Percentiles rank a stretch among this genome's conserved stretches.
Evolutionary conservation across 2,797 vertebrate genomes (phyloP).

Genomic region (Coracias cyanogaster): DNA sequence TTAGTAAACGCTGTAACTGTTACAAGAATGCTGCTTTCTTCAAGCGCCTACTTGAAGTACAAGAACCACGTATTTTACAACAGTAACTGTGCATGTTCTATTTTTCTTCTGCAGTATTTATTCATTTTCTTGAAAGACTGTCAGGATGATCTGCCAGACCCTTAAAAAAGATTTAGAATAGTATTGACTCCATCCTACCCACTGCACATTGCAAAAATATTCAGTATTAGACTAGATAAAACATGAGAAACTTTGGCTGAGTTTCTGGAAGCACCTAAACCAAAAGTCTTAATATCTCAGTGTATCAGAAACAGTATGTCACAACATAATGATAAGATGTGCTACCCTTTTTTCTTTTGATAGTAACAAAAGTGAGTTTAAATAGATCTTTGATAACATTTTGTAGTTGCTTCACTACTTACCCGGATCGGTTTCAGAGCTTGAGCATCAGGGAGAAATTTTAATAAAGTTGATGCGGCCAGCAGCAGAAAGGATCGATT

Average conservation of each 20-base stretch:
- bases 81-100: background rate
- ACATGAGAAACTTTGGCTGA: background rate
- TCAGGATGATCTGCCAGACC: background rate
- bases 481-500: slow-evolving; percentile 96
- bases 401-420: slow-evolving; percentile 34
- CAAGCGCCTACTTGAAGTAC: background rate
- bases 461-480: slow-evolving; percentile 94
- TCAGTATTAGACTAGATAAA: background rate
- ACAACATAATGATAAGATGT: background rate
- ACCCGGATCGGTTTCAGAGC: slow-evolving; percentile 94
- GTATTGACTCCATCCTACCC: background rate
- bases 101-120: background rate
- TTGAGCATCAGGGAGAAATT: slow-evolving; percentile 98
- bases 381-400: background rate
- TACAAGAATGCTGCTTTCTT: background rate
- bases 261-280: background rate
- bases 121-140: background rate
- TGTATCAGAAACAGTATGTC: background rate
- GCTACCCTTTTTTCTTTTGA: background rate
- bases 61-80: background rate
- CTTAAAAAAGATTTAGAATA: background rate
- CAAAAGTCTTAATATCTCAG: background rate
- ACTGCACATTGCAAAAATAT: background rate
- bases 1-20: background rate
- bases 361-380: background rate